A percentile compares a stretch with the other conserved stretches of the same genome.
Conservation (phyloP, 2,113 vertebrate genomes). For the Channa maculata region DNA sequence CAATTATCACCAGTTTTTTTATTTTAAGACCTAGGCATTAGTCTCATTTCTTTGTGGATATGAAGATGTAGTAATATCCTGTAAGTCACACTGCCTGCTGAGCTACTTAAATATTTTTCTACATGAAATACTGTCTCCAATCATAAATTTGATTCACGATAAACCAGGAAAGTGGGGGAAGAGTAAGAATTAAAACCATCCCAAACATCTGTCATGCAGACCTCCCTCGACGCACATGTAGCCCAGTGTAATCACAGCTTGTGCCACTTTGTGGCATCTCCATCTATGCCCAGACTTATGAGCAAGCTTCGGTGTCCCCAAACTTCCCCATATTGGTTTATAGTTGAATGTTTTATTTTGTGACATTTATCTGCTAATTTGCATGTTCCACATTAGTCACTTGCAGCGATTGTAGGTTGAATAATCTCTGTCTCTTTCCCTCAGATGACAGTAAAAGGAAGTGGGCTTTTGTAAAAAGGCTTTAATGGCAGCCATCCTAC, state of each 20-base stretch:
- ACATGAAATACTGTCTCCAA: constrained; percentile 65
- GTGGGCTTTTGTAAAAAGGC: constrained; percentile 84
- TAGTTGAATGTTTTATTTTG: constrained; percentile 47
- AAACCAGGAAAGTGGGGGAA: constrained; percentile 65
- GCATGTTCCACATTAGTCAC: constrained; percentile 64
- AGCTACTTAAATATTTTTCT: constrained; percentile 50
- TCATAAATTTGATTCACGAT: constrained; percentile 76
- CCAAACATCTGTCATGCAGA: constrained; percentile 85
- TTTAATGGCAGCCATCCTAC: constrained; percentile 84
- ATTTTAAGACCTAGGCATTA: background rate
- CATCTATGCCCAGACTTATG: constrained; percentile 72
- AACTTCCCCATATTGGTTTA: constrained; percentile 50
- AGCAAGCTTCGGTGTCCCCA: constrained; percentile 66
- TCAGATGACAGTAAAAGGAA: constrained; percentile 84
- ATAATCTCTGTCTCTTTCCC: constrained; percentile 49
- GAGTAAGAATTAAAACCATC: constrained; percentile 70
- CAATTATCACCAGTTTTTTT: background rate
- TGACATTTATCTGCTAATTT: constrained; percentile 74
- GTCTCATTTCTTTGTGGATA: too few species aligned
- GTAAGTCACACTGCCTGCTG: constrained; percentile 57
- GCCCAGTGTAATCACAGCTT: constrained; percentile 77
- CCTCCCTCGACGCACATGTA: constrained; percentile 80
- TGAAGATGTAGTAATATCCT: constrained; percentile 22
- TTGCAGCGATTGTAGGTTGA: constrained; percentile 39
- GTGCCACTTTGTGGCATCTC: constrained; percentile 78